phyloP scores from a whole-genome alignment of 1,140 invertebrate species.

The Caenorhabditis tropicalis region DNA sequence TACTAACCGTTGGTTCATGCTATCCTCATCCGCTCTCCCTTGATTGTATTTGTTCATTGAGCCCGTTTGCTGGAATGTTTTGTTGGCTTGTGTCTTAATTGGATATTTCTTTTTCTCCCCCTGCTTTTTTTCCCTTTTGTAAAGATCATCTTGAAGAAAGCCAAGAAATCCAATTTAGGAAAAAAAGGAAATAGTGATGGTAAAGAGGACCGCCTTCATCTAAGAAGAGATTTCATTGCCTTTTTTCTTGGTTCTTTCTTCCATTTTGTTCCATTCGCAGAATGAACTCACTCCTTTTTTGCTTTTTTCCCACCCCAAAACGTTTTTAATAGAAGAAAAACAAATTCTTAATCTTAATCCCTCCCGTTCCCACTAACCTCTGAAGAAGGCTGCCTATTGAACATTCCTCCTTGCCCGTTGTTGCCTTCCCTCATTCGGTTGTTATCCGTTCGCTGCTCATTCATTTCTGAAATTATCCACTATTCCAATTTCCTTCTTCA shows the following conservation, averaged over 20 bases:
- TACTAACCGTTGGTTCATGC: constrained; percentile 27
- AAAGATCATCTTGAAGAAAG: neutral
- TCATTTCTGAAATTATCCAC: constrained; percentile 36
- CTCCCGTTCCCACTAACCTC: neutral
- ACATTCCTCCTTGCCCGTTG: constrained; percentile 24
- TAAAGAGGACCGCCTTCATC: neutral
- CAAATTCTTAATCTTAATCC: no score
- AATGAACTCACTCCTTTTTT: no score
- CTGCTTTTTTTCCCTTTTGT: neutral
- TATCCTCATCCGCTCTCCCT: constrained; percentile 7
- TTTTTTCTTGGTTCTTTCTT: neutral
- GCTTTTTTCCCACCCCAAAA: no score
- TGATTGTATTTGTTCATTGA: constrained; percentile 37
- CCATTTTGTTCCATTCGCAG: neutral
- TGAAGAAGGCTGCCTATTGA: constrained; percentile 9
- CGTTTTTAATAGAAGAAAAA: no score
- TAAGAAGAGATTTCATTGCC: neutral
- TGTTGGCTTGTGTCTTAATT: neutral
- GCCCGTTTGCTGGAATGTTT: neutral
- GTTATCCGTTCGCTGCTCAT: constrained; percentile 11
- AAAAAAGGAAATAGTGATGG: neutral
- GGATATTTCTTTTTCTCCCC: neutral
- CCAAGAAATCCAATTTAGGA: neutral
- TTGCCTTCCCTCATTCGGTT: constrained; percentile 25
- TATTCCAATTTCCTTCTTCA: neutral